phyloP scores from a whole-genome alignment of 2,888 invertebrate species.

The Artemia sp. region DNA sequence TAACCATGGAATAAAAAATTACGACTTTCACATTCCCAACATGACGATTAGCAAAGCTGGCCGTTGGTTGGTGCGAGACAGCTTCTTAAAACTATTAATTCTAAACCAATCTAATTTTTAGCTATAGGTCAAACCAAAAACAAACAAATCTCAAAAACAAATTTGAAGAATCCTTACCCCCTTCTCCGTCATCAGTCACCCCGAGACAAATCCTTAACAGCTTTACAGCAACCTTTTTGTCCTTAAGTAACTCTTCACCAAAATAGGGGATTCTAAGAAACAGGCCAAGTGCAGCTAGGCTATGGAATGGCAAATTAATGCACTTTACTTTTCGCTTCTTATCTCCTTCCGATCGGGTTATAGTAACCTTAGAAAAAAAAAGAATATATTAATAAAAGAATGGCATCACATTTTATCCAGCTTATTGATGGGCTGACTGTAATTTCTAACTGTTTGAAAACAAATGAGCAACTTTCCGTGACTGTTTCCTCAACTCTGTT shows the following conservation, averaged over 20 bases:
- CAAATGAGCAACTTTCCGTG: too few species aligned
- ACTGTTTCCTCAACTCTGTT: too few species aligned
- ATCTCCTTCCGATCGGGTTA: background rate
- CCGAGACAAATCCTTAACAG: conserved; percentile 69
- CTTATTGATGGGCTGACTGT: too few species aligned
- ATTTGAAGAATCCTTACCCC: conserved; percentile 41
- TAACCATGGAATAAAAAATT: too few species aligned
- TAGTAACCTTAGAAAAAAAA: background rate
- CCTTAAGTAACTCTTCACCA: conserved; percentile 67
- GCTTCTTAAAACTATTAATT: background rate
- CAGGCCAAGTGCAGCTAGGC: conserved; percentile 71
- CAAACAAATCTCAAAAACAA: background rate
- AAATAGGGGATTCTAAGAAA: conserved; percentile 76
- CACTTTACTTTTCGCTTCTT: conserved; percentile 7
- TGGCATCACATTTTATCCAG: too few species aligned
- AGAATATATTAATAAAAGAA: background rate
- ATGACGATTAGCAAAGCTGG: too few species aligned
- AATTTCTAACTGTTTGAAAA: too few species aligned
- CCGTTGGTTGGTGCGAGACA: too few species aligned
- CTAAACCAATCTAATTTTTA: background rate
- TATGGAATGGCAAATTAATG: conserved; percentile 54
- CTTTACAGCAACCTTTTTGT: conserved; percentile 67
- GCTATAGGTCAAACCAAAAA: background rate
- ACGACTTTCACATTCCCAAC: too few species aligned
- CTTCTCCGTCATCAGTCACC: conserved; percentile 78